These are phyloP conservation scores for Pholis gunnellus DNA, from an alignment of 2,113 vertebrate genomes.

Conservation along the genomic window DNA sequence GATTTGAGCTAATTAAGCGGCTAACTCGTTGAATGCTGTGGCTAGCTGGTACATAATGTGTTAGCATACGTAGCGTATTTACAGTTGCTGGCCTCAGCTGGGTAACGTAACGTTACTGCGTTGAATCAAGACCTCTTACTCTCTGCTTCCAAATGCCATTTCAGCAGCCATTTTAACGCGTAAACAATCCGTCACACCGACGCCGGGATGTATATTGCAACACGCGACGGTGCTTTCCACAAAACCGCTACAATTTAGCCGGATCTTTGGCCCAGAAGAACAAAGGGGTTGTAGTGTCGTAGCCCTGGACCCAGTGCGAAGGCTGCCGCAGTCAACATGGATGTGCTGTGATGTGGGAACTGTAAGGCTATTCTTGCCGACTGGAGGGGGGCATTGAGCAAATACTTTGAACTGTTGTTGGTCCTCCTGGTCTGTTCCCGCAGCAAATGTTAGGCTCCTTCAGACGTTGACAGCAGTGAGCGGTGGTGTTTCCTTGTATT, in stretches of 20 bases:
- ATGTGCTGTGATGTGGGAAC: conserved; percentile 65
- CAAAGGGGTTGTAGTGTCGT: conserved; percentile 43
- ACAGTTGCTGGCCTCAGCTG: conserved; percentile 45
- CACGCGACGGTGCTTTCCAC: conserved; percentile 26
- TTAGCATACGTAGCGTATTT: conserved; percentile 55
- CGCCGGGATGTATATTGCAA: conserved; percentile 19
- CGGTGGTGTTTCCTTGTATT: background rate
- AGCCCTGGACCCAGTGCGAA: conserved; percentile 46
- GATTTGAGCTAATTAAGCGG: conserved; percentile 6
- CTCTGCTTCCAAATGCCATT: conserved; percentile 53
- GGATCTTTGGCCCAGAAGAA: conserved; percentile 25
- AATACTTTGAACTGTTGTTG: conserved; percentile 55
- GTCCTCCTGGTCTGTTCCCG: conserved; percentile 7
- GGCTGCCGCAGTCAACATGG: conserved; percentile 75
- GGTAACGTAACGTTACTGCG: conserved; percentile 44
- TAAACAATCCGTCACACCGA: conserved; percentile 73
- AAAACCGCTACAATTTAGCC: conserved; percentile 2
- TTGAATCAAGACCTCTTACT: conserved; percentile 53
- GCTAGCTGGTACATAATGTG: conserved; percentile 4
- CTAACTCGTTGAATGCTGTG: conserved; percentile 3
- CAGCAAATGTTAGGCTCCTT: background rate
- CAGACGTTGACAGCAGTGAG: background rate
- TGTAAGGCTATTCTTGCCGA: conserved; percentile 54
- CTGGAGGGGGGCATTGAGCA: conserved; percentile 41
- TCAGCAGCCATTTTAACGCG: conserved; percentile 86